These are phyloP conservation scores for Aphaenogaster rudis DNA, from an alignment of 1,140 invertebrate species.

Conservation along the genomic window DNA sequence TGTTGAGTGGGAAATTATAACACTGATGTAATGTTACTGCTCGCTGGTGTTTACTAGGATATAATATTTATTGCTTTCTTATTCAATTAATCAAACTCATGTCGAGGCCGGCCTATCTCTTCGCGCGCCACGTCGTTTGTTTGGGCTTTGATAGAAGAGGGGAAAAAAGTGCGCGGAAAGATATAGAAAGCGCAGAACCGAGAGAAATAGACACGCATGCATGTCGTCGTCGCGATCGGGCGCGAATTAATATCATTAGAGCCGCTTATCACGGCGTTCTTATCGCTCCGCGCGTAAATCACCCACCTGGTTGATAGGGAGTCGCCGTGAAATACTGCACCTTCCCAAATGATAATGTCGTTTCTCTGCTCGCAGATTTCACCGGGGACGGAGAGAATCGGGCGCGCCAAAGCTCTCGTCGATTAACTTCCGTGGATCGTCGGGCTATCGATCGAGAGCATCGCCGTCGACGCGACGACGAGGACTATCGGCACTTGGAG, in stretches of 20 bases:
- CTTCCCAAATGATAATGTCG: slow-evolving; percentile 40
- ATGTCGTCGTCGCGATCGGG: neutral
- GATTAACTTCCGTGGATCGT: slow-evolving; percentile 36
- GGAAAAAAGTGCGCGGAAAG: neutral
- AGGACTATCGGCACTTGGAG: neutral
- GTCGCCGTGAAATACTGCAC: slow-evolving; percentile 65
- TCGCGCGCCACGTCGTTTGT: neutral
- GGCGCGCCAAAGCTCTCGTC: slow-evolving; percentile 18
- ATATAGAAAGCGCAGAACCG: neutral
- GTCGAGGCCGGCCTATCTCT: neutral
- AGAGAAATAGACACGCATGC: neutral
- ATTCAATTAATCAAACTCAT: neutral
- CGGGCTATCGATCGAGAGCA: slow-evolving; percentile 23
- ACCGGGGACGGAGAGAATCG: neutral
- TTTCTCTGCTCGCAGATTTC: slow-evolving; percentile 19
- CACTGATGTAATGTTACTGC: no score
- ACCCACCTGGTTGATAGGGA: slow-evolving; percentile 73
- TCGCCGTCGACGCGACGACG: neutral
- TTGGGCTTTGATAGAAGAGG: neutral
- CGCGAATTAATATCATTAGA: slow-evolving; percentile 46
- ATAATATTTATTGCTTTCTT: neutral
- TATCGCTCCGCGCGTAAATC: slow-evolving; percentile 43
- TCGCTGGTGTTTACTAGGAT: neutral
- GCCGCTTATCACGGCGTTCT: slow-evolving; percentile 35
- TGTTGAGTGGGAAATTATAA: no score